Base-by-base conservation (phyloP, 2,797 vertebrate genomes). In the Galagoides demidoff region DNA sequence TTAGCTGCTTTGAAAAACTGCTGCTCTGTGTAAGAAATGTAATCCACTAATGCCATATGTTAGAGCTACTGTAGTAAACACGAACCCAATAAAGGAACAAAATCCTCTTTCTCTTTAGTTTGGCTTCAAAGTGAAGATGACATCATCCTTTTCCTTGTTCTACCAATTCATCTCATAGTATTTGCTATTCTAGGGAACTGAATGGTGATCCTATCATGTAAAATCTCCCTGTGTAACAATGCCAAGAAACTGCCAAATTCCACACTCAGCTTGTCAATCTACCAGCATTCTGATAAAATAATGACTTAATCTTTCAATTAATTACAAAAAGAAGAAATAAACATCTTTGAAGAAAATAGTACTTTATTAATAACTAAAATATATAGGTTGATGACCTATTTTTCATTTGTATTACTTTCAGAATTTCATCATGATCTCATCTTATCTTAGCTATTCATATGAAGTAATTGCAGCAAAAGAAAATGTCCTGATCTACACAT, bases 111-210 rank as follows among this genome's bases (percentile, higher is more conserved):
- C 97, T 96, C 98, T 88, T 97, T 55, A 94, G 97, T 98, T 98
- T 98, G 97, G 97, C 98, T 98, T 98, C 95, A 95, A 97, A 98
- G 96, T 97, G 98, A 97, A 97, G 97, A 99, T 99, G 99, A 99
- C 98, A 98, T 98, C 98, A 99, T 99, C 98, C 76, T 97, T 99
- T 98, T 95, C 96, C 92, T 92, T 78, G 83, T 0, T 87, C 97
- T 95, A 97, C 99, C 99, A 99, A 99, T 99, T 99, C 98, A 95
- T 98, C 97, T 83, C 96, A 90, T 86, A 98, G 98, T 98, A 98
- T 98, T 98, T 98, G 98, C 97, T 98, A 98, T 98, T 98, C 99
- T 85, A 97, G 98, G 98, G 98, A 98, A 98, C 71, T 97, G 97
- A 98, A 99, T 96, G 95, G 98, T 98, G 98, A 97, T 85, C 74